phyloP scores from a whole-genome alignment of 2,113 vertebrate species.

The Dendrocopos noguchii region DNA sequence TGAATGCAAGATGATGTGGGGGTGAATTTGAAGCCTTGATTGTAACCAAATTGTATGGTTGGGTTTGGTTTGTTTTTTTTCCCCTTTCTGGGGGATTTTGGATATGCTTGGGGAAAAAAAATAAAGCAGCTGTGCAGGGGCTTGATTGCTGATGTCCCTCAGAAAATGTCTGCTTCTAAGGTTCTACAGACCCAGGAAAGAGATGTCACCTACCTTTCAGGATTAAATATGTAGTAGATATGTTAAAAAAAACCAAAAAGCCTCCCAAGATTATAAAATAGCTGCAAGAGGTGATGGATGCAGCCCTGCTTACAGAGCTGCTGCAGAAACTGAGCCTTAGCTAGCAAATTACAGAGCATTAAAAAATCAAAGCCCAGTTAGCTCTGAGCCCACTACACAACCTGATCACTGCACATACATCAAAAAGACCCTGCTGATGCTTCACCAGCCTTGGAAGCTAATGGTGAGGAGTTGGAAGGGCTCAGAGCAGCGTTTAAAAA shows the following conservation, averaged over 20 bases:
- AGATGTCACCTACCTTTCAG: neutral
- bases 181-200: neutral
- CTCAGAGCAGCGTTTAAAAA: neutral
- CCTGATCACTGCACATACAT: neutral
- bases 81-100: neutral
- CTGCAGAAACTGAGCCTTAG: conserved; percentile 30
- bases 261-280: neutral
- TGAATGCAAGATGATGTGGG: neutral
- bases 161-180: neutral
- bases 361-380: conserved; percentile 43
- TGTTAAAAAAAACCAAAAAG: neutral
- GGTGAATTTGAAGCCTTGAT: neutral
- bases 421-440: neutral
- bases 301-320: neutral
- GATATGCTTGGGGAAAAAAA: neutral
- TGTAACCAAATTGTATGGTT: neutral
- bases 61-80: neutral
- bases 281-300: neutral
- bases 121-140: neutral
- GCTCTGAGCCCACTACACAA: neutral
- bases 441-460: conserved; percentile 13
- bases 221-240: neutral
- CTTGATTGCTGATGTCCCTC: neutral
- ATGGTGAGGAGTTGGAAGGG: conserved; percentile 2
- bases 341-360: conserved; percentile 35